Conservation (phyloP, 2,113 vertebrate species). For the Actenoides lindsayi region DNA sequence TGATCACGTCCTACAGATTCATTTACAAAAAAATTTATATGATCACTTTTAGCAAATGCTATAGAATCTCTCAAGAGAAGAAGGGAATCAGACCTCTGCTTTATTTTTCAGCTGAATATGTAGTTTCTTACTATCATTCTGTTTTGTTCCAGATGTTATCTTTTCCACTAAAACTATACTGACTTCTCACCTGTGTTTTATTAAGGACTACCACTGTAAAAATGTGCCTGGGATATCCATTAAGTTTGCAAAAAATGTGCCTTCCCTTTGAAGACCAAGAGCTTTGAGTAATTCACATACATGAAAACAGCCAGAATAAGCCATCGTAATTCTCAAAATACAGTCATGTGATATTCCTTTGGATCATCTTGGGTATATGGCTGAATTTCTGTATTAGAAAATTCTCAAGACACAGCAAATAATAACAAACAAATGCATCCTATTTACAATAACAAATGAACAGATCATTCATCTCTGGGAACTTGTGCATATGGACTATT, state of each 20-base stretch:
- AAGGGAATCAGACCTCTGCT: neutral
- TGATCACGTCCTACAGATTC: fast-evolving
- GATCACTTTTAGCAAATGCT: neutral
- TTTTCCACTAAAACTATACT: neutral
- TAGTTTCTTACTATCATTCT: neutral
- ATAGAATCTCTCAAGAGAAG: neutral
- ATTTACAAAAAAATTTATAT: neutral
- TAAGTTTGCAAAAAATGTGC: no score
- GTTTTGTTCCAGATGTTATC: neutral
- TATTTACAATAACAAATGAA: constrained; percentile 62
- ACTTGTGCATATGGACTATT: constrained; percentile 55
- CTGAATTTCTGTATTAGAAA: neutral
- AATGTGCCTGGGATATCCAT: neutral
- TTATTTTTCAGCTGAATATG: neutral
- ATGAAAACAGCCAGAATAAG: neutral
- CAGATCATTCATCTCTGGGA: constrained; percentile 62
- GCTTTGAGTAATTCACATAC: neutral
- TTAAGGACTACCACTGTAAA: neutral
- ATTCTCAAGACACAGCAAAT: neutral
- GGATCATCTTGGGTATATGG: neutral
- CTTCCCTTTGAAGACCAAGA: neutral
- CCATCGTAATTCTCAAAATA: neutral
- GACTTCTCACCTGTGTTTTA: neutral
- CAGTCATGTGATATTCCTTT: neutral
- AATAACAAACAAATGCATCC: constrained; percentile 24